These are phyloP conservation scores for Cremastinae sp. DNA, from an alignment of 2,888 invertebrate genomes.

Conservation along the genomic window DNA sequence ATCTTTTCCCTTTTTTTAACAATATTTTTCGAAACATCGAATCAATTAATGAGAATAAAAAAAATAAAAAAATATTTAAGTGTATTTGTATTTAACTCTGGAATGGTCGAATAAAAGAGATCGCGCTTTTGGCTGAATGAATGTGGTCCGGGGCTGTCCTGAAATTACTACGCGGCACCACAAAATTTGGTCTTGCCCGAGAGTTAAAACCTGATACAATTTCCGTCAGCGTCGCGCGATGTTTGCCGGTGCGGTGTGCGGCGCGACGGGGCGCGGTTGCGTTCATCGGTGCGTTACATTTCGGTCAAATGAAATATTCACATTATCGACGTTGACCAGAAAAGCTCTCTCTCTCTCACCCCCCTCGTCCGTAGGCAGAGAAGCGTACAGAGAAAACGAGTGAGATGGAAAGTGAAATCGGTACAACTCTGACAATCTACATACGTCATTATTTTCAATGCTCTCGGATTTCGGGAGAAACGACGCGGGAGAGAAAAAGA, in stretches of 20 bases:
- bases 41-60: too few relatives aligned
- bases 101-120: too few relatives aligned
- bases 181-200: conserved; percentile 59
- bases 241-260: conserved; percentile 58
- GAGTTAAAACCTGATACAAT: conserved; percentile 64
- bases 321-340: conserved; percentile 63
- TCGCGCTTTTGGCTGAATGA: too few relatives aligned
- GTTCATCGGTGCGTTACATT: conserved; percentile 63
- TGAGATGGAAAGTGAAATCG: neutral
- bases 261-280: conserved; percentile 37
- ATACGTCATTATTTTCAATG: too few relatives aligned
- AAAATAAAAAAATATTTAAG: too few relatives aligned
- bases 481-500: too few relatives aligned
- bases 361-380: conserved; percentile 23
- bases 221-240: conserved; percentile 60
- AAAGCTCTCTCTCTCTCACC: conserved; percentile 4
- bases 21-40: too few relatives aligned
- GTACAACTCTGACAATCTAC: too few relatives aligned
- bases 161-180: conserved; percentile 31
- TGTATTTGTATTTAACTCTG: too few relatives aligned
- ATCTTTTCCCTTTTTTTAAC: too few relatives aligned
- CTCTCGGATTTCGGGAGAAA: too few relatives aligned
- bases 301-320: conserved; percentile 73
- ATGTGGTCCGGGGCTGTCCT: conserved; percentile 39
- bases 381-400: conserved; percentile 36